These are phyloP conservation scores for Holotrichia oblita DNA, from an alignment of 1,140 invertebrate genomes.

Conservation along the genomic window DNA sequence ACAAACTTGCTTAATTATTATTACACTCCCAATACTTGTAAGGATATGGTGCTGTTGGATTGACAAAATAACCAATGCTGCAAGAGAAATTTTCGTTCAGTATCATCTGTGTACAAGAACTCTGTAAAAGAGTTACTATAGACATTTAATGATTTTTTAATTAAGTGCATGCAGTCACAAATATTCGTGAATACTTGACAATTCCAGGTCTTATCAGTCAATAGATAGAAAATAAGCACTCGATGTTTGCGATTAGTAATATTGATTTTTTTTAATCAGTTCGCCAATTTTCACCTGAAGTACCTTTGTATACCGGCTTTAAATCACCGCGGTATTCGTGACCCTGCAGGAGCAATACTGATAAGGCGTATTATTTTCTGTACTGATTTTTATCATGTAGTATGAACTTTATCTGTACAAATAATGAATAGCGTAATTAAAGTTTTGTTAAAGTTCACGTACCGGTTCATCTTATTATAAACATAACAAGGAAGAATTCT, in stretches of 20 bases:
- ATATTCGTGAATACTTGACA: not conserved
- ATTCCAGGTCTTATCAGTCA: not conserved
- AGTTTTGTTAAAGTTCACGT: not conserved
- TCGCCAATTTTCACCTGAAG: not conserved
- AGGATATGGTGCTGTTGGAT: too few relatives aligned
- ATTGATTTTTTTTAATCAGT: not conserved
- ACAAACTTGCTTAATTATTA: too few relatives aligned
- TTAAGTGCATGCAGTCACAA: not conserved
- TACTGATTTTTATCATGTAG: not conserved
- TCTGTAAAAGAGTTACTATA: too few relatives aligned
- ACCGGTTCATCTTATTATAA: too few relatives aligned
- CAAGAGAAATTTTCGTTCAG: too few relatives aligned
- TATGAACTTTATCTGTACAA: not conserved
- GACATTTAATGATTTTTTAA: not conserved
- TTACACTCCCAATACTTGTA: too few relatives aligned
- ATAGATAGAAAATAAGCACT: constrained; percentile 3
- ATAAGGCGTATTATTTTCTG: not conserved
- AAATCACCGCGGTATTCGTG: not conserved
- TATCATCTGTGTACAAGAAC: too few relatives aligned
- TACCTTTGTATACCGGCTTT: not conserved
- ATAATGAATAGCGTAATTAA: not conserved
- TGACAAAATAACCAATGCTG: too few relatives aligned
- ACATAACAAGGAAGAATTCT: too few relatives aligned
- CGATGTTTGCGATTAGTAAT: not conserved
- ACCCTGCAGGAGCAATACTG: not conserved